Evolutionary conservation across 1,140 invertebrate genomes (phyloP), one percentile per base, ranked within the genome.

Genomic region (Nymphalis io): DNA sequence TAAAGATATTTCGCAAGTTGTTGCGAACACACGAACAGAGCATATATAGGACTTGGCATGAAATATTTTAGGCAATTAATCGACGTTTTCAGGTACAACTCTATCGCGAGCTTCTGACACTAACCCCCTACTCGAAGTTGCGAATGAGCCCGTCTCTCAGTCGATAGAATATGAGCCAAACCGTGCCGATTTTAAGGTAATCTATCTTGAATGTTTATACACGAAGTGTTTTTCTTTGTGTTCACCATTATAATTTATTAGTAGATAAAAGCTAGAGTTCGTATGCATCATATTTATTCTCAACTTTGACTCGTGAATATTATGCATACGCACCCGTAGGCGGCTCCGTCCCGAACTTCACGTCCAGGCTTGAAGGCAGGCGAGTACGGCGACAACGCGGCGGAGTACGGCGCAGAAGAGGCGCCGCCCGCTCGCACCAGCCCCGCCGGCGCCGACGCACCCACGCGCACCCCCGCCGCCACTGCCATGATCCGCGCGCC

Each of bases 351-450:
- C 61, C 66, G 58, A 74, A 61, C 60, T 66, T 39, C 58, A 42
- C 70, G 66, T 59, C 62, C 70, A 72, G 68, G 61, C 71, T 78
- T 78, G 68, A 72, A 87, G 84, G 82, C 80, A 66, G 84, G 84
- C 72, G 84, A 87, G 77, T 87, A 87, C 75, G 84, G 83, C 46
- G 84, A 87, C 78, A 84, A 84, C 74, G 83, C 75, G 62, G 80
- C 75, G 16, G 81, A 84, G 13, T 85, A 84, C 75, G 81, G 73
- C 63, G 79, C 68, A n/a, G 79, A 77, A 20, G 79, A 80, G 16
- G 48, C 27, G 39, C 70, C 67, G 5, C 62, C 65, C 38, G 10
- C 68, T 15, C 42, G 18, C 67, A n/a, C 44, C 69, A 27, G 39
- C 40, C 23, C 46, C 16, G 16, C 63, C 21, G 23, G 44, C 46